Evolutionary conservation across 1,140 invertebrate species (phyloP).

Genomic region (Drosophila melanica): DNA sequence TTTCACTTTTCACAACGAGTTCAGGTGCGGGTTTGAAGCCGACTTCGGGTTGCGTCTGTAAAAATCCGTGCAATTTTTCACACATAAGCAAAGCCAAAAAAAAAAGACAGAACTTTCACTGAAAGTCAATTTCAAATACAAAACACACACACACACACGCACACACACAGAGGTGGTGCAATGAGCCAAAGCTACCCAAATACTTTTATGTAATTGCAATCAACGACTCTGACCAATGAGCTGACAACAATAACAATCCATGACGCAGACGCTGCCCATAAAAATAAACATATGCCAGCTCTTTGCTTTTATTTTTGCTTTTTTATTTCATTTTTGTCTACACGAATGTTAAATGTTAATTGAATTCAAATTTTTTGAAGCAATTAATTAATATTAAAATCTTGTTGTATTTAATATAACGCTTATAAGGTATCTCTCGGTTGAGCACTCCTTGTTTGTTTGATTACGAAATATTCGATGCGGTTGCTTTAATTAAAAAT

Average conservation of each 20-base stretch:
- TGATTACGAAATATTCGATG: conserved; percentile 62
- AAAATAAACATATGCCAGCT: conserved; percentile 26
- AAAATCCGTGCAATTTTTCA: conserved; percentile 64
- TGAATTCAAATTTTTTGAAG: no score
- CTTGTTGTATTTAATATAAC: no score
- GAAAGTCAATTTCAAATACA: conserved; percentile 8
- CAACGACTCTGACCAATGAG: conserved; percentile 48
- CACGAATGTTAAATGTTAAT: no score
- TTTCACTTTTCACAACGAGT: conserved; percentile 79
- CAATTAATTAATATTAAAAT: no score
- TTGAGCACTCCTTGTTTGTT: background rate
- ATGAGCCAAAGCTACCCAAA: conserved; percentile 62
- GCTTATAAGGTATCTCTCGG: background rate
- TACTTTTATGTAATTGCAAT: conserved; percentile 69
- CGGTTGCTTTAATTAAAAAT: conserved; percentile 63
- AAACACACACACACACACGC: conserved; percentile 20
- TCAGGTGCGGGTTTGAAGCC: conserved; percentile 16
- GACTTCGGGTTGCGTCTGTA: conserved; percentile 20
- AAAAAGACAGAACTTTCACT: conserved; percentile 78
- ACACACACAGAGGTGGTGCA: conserved; percentile 46
- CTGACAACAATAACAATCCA: conserved; percentile 37
- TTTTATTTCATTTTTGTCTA: background rate
- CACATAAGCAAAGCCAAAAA: conserved; percentile 18
- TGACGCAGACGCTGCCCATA: conserved; percentile 39
- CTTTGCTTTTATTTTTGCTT: no score